Evolutionary conservation across 2,797 vertebrate genomes (phyloP).

Genomic region (Pipistrellus kuhlii): DNA sequence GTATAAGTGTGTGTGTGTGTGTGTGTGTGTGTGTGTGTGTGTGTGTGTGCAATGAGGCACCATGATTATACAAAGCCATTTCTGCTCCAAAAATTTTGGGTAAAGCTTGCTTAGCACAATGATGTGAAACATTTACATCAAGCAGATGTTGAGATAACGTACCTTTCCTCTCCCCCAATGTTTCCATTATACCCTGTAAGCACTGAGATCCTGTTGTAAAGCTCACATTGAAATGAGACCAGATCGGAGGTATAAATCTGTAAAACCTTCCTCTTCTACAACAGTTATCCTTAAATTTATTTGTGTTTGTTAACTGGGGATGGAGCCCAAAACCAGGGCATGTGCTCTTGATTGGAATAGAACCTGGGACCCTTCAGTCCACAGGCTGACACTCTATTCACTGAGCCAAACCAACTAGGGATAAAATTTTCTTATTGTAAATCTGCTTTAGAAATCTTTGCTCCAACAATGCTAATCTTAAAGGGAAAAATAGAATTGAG

Average conservation of each 20-base stretch:
- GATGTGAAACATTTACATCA: neutral
- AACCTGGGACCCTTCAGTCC: neutral
- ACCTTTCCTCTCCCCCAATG: too few relatives aligned
- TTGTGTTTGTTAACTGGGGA: neutral
- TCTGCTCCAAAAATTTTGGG: neutral
- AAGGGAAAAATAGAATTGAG: neutral
- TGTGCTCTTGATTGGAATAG: neutral
- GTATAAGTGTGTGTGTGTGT: neutral
- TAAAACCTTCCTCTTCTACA: neutral
- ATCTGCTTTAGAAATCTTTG: constrained; percentile 23
- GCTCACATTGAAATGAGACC: neutral
- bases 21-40: neutral
- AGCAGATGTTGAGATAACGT: neutral
- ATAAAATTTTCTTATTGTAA: neutral
- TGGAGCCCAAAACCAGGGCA: neutral
- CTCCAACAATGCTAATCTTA: neutral
- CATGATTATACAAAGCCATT: neutral
- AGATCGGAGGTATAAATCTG: neutral
- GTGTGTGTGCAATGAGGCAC: neutral
- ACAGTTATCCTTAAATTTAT: neutral
- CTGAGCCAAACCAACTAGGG: neutral
- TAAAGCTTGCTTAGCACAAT: neutral
- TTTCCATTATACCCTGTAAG: neutral
- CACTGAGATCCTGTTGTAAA: neutral
- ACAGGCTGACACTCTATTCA: neutral